These are phyloP conservation scores for Caenorhabditis panamensis DNA, from an alignment of 2,888 invertebrate species.

Conservation along the genomic window DNA sequence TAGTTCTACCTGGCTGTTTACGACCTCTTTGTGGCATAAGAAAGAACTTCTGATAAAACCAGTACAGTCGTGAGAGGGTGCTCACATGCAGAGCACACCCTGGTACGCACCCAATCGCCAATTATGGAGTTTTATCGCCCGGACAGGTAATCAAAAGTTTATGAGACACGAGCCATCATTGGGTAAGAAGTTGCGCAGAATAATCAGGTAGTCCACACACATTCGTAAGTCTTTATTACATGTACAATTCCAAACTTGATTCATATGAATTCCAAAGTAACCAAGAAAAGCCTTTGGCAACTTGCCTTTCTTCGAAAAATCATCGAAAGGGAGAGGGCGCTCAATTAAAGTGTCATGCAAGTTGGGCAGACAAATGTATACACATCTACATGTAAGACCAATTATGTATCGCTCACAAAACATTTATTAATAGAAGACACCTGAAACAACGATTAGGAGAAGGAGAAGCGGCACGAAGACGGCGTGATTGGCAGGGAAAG, in stretches of 20 bases:
- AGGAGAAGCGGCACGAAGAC: conserved; percentile 25
- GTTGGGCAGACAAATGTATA: conserved; percentile 8
- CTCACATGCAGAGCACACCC: neutral
- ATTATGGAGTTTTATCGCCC: neutral
- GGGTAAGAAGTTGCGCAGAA: too few relatives aligned
- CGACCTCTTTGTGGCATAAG: neutral
- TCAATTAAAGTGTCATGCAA: conserved; percentile 22
- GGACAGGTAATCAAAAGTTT: conserved; percentile 2
- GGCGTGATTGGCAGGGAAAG: conserved; percentile 3
- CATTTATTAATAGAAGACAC: conserved; percentile 48
- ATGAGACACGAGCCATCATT: conserved; percentile 8
- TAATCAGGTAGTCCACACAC: too few relatives aligned
- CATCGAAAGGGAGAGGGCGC: neutral
- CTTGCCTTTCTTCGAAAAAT: conserved; percentile 2
- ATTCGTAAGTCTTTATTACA: too few relatives aligned
- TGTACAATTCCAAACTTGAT: too few relatives aligned
- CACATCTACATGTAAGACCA: conserved; percentile 23
- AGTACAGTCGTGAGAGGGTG: neutral
- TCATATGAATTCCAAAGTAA: neutral
- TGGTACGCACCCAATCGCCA: conserved; percentile 5
- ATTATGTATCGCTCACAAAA: conserved; percentile 33
- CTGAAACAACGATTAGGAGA: conserved; percentile 49
- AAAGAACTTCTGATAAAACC: neutral
- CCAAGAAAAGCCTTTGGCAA: conserved; percentile 4
- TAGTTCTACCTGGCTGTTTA: neutral